phyloP scores from a whole-genome alignment of 2,797 vertebrate species.

The Cetoscarus ocellatus region DNA sequence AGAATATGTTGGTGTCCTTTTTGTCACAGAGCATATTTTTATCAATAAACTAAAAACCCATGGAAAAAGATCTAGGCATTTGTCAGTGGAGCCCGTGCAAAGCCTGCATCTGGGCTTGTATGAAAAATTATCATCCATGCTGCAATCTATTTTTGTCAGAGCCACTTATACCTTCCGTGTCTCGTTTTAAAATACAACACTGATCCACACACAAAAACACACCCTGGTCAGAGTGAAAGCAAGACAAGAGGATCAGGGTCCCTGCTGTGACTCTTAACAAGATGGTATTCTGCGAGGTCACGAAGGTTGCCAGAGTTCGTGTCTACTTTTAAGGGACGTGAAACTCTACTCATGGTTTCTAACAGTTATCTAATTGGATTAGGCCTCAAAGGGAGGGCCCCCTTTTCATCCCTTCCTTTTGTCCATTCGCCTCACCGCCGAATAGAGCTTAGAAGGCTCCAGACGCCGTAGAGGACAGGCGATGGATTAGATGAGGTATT shows the following conservation, averaged over 20 bases:
- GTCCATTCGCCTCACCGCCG: constrained; percentile 61
- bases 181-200: constrained; percentile 19
- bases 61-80: too few relatives aligned
- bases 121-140: not conserved
- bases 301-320: constrained; percentile 67
- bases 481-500: constrained; percentile 78
- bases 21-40: too few relatives aligned
- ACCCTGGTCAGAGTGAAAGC: constrained; percentile 57
- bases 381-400: constrained; percentile 74
- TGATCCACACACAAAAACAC: constrained; percentile 14
- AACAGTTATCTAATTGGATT: constrained; percentile 86
- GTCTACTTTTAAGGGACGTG: constrained; percentile 74
- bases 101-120: too few relatives aligned
- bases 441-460: constrained; percentile 69
- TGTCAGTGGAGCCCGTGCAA: too few relatives aligned
- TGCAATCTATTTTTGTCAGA: constrained; percentile 1
- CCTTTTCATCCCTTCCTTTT: constrained; percentile 70
- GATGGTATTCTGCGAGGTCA: constrained; percentile 70
- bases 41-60: too few relatives aligned
- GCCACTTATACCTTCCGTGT: constrained; percentile 21
- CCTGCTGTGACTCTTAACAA: constrained; percentile 70
- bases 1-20: too few relatives aligned
- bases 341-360: constrained; percentile 75
- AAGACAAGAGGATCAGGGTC: constrained; percentile 41
- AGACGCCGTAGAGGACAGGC: constrained; percentile 60